Conservation (phyloP, 2,113 vertebrate genomes). For the Neolamprologus cancellatus region DNA sequence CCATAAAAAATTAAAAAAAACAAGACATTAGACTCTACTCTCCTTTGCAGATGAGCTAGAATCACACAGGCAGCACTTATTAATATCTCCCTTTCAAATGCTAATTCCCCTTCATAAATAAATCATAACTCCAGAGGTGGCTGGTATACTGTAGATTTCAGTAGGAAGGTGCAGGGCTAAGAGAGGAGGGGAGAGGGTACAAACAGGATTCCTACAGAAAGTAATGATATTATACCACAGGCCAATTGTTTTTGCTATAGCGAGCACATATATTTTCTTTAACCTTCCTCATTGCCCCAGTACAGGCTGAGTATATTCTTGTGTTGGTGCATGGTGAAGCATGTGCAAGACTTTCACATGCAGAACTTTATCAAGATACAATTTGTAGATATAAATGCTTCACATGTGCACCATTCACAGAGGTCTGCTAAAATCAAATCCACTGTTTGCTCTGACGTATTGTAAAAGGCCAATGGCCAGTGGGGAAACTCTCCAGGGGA, state of each 20-base stretch:
- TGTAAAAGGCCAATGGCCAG: neutral
- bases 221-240: neutral
- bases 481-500: neutral
- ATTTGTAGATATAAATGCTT: neutral
- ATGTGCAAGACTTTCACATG: neutral
- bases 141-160: slow-evolving; percentile 9
- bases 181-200: neutral
- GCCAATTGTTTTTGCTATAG: neutral
- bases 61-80: slow-evolving; percentile 56
- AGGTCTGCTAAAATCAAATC: neutral
- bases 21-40: neutral
- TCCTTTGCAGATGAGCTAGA: slow-evolving; percentile 5
- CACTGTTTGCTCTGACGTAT: neutral
- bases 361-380: neutral
- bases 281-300: neutral
- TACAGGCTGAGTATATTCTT: neutral
- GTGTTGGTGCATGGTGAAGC: neutral
- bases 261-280: neutral
- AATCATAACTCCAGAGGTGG: slow-evolving; percentile 64
- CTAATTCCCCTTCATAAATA: slow-evolving; percentile 70
- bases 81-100: slow-evolving; percentile 73
- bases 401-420: neutral
- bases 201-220: neutral
- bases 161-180: neutral
- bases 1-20: neutral